Evolutionary conservation across 35 echinoderm and acorn worm genomes (phyloP).

Genomic region (Lytechinus pictus): DNA sequence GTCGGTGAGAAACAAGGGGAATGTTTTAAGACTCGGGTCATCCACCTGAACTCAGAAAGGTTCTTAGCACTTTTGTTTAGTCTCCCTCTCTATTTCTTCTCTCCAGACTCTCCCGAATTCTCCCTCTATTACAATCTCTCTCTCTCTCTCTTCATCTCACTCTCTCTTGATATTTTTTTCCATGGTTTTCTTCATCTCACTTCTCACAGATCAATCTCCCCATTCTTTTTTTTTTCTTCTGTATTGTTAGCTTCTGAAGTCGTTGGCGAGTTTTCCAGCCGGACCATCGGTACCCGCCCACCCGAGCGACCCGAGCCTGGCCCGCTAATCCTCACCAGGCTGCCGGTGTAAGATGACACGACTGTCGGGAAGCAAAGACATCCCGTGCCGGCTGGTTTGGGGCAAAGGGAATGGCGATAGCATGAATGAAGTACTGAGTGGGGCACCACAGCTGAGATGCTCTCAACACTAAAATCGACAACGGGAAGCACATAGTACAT

Average conservation of each 20-base stretch:
- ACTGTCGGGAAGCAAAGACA: neutral
- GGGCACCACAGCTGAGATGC: neutral
- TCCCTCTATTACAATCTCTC: neutral
- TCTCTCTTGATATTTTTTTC: neutral
- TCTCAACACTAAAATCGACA: neutral
- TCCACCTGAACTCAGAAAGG: conserved; percentile 31
- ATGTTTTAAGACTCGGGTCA: conserved; percentile 10
- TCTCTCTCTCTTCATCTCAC: neutral
- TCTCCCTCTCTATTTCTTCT: conserved; percentile 15
- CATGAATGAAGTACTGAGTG: neutral
- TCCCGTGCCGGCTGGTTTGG: neutral
- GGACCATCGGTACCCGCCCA: conserved; percentile 32
- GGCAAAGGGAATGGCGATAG: neutral
- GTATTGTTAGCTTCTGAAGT: neutral
- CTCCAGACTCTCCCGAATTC: neutral
- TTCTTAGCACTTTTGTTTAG: conserved; percentile 43
- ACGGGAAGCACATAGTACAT: conserved; percentile 9
- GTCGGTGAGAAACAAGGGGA: conserved; percentile 31
- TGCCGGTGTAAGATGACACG: conserved; percentile 28
- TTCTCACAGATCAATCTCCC: neutral
- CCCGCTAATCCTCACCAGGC: conserved; percentile 47
- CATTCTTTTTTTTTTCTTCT: neutral
- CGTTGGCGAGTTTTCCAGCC: conserved; percentile 46
- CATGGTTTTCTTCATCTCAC: neutral
- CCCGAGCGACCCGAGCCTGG: conserved; percentile 39